These are phyloP conservation scores for Margaritifera margaritifera DNA, from an alignment of 2,888 invertebrate species.

Conservation along the genomic window DNA sequence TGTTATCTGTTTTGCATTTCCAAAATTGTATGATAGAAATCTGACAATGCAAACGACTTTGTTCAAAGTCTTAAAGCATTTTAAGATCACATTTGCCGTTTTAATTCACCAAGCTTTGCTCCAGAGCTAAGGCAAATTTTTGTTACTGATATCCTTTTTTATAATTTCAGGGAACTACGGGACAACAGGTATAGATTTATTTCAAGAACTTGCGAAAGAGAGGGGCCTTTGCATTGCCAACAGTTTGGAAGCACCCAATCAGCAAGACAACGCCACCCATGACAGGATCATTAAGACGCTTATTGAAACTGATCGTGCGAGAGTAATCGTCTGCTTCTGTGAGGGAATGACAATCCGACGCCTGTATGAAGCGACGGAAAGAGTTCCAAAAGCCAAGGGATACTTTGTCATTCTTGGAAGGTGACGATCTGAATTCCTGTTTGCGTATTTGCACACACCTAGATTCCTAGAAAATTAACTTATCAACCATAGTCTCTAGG, in stretches of 20 bases:
- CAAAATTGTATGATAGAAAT: too few relatives aligned
- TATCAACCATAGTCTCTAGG: too few relatives aligned
- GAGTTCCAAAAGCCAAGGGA: slow-evolving; percentile 76
- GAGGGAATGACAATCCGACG: slow-evolving; percentile 83
- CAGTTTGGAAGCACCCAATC: slow-evolving; percentile 79
- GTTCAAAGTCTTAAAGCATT: too few relatives aligned
- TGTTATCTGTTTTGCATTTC: too few relatives aligned
- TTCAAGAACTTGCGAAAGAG: slow-evolving; percentile 80
- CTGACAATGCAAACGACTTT: too few relatives aligned
- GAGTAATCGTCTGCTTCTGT: slow-evolving; percentile 85
- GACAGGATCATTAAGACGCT: slow-evolving; percentile 75
- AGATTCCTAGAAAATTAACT: neutral
- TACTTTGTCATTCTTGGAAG: slow-evolving; percentile 81
- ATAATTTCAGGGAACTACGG: slow-evolving; percentile 82
- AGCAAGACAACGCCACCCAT: slow-evolving; percentile 77
- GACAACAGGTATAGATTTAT: slow-evolving; percentile 83
- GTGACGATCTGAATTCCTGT: slow-evolving; percentile 69
- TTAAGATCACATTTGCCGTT: too few relatives aligned
- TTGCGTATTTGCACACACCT: neutral
- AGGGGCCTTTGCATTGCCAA: slow-evolving; percentile 83
- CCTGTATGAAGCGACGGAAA: slow-evolving; percentile 78
- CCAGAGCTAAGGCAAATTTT: neutral
- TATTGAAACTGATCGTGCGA: slow-evolving; percentile 76
- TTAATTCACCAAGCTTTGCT: too few relatives aligned
- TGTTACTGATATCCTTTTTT: neutral